phyloP scores from a whole-genome alignment of 1,140 invertebrate genomes.

The Metaphire vulgaris region DNA sequence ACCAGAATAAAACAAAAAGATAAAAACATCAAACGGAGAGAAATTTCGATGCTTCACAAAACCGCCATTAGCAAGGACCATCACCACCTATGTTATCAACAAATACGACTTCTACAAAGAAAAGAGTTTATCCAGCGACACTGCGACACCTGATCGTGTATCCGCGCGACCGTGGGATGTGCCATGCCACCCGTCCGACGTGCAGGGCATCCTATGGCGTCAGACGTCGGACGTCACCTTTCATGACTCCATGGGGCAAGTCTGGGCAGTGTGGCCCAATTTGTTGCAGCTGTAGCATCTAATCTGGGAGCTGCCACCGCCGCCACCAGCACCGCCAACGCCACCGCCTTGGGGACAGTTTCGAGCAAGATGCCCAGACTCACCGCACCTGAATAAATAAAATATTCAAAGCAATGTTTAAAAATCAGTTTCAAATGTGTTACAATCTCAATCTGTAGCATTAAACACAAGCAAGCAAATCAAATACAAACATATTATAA shows the following conservation, averaged over 20 bases:
- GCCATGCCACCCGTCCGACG: neutral
- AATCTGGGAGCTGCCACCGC: no score
- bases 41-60: no score
- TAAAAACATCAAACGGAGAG: no score
- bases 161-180: neutral
- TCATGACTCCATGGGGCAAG: no score
- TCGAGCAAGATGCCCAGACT: conserved; percentile 79
- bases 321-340: neutral
- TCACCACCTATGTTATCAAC: neutral
- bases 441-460: no score
- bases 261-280: conserved; percentile 77
- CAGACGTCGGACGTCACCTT: no score
- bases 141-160: neutral
- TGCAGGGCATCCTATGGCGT: no score
- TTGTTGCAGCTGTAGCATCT: conserved; percentile 78
- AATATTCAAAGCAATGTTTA: no score
- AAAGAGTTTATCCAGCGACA: neutral
- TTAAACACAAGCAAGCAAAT: no score
- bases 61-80: neutral
- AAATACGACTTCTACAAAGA: neutral
- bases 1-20: no score
- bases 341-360: conserved; percentile 60
- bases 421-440: no score
- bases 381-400: conserved; percentile 67
- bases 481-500: no score